Conservation (phyloP, 2,888 invertebrate species). For the Yponomeuta evonymella region DNA sequence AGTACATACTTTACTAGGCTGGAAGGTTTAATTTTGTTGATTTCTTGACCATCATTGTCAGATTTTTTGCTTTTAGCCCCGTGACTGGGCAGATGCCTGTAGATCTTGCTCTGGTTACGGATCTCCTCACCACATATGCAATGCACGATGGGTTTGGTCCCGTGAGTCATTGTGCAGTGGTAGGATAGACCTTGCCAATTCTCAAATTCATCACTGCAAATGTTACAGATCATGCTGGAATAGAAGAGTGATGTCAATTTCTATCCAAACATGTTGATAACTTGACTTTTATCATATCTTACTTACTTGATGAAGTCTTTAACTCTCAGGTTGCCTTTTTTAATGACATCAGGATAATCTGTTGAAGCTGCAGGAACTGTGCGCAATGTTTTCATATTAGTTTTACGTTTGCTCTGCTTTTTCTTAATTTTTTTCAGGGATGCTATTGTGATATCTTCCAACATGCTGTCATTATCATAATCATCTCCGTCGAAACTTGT, state of each 20-base stretch:
- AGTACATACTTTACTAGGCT: conserved; percentile 57
- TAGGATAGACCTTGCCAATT: conserved; percentile 47
- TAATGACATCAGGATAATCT: conserved; percentile 26
- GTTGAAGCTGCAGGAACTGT: not conserved
- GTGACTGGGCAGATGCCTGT: conserved; percentile 62
- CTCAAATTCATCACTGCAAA: conserved; percentile 48
- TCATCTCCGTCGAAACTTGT: conserved; percentile 28
- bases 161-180: conserved; percentile 50
- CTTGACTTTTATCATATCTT: conserved; percentile 22
- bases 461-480: conserved; percentile 39
- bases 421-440: conserved; percentile 48
- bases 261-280: too few relatives aligned
- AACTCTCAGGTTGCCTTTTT: conserved; percentile 49
- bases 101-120: conserved; percentile 47
- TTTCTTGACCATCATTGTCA: not conserved
- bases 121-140: conserved; percentile 60
- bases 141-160: conserved; percentile 47
- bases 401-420: conserved; percentile 41
- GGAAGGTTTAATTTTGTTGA: conserved; percentile 37
- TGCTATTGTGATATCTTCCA: conserved; percentile 53
- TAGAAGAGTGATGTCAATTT: too few relatives aligned
- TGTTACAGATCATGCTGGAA: conserved; percentile 49
- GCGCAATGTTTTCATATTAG: conserved; percentile 10
- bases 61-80: conserved; percentile 44
- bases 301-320: conserved; percentile 50